phyloP scores from a whole-genome alignment of 2,113 vertebrate species.

The Phylloscopus whistleri region DNA sequence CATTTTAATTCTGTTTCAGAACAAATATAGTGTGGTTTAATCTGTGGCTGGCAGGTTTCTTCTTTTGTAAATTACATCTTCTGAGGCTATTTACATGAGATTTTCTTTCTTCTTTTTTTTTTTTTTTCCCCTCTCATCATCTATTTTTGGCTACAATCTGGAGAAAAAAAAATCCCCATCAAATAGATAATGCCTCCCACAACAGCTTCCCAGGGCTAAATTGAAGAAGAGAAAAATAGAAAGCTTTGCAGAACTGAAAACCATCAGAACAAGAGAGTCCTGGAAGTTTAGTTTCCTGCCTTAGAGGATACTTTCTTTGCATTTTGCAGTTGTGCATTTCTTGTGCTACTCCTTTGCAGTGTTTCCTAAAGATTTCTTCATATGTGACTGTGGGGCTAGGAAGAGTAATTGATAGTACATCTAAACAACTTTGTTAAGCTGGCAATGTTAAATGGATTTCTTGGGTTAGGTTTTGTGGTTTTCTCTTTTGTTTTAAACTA shows the following conservation, averaged over 20 bases:
- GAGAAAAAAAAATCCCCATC: not conserved
- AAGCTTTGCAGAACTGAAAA: not conserved
- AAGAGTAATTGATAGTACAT: not conserved
- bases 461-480: not conserved
- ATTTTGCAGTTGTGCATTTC: not conserved
- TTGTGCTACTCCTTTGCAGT: not conserved
- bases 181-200: not conserved
- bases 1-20: conserved; percentile 19
- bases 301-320: not conserved
- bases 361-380: not conserved
- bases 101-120: not conserved
- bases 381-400: not conserved
- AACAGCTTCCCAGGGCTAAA: not conserved
- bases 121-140: not conserved
- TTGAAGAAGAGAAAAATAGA: not conserved
- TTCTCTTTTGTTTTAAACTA: not conserved
- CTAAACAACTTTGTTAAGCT: not conserved
- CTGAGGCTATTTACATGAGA: conserved; percentile 9
- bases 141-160: conserved; percentile 2
- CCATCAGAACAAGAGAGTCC: not conserved
- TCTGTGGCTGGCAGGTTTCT: conserved; percentile 18
- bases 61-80: not conserved
- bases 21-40: conserved; percentile 11
- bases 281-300: not conserved
- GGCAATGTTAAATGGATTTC: not conserved